Percentiles rank a stretch among this genome's conserved stretches.
Evolutionary conservation across 2,113 vertebrate species (phyloP).

Genomic region (Elachura formosa): DNA sequence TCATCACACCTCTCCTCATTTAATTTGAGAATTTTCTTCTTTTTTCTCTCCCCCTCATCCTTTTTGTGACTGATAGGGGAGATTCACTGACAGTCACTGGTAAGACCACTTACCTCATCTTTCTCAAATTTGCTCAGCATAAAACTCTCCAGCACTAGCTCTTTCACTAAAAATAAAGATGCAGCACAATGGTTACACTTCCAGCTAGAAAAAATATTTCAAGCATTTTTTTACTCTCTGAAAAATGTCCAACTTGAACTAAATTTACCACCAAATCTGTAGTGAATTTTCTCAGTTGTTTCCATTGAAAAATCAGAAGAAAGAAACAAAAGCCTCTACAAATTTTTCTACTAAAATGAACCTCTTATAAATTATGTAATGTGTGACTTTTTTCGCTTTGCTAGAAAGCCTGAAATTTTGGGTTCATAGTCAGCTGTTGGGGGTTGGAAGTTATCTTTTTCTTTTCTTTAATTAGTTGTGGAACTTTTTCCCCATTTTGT

Average conservation of each 20-base stretch:
- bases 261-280: background rate
- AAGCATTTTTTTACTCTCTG: background rate
- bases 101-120: background rate
- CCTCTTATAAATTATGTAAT: background rate
- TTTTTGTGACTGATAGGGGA: background rate
- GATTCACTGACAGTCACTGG: background rate
- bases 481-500: no score
- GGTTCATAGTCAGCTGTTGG: background rate
- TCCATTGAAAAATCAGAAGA: background rate
- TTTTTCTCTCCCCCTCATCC: background rate
- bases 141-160: background rate
- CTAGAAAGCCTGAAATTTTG: background rate
- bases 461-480: no score
- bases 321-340: background rate
- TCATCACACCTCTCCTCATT: background rate
- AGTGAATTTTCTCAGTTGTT: background rate
- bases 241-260: background rate
- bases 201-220: background rate
- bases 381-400: background rate
- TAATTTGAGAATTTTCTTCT: background rate
- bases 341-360: background rate
- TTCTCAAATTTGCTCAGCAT: background rate
- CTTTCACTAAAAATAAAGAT: background rate
- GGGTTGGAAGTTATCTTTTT: no score
- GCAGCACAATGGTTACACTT: background rate